Evolutionary conservation across 2,797 vertebrate species (phyloP), one percentile per base, ranked within the genome.

Genomic region (Poeciliopsis turneri): DNA sequence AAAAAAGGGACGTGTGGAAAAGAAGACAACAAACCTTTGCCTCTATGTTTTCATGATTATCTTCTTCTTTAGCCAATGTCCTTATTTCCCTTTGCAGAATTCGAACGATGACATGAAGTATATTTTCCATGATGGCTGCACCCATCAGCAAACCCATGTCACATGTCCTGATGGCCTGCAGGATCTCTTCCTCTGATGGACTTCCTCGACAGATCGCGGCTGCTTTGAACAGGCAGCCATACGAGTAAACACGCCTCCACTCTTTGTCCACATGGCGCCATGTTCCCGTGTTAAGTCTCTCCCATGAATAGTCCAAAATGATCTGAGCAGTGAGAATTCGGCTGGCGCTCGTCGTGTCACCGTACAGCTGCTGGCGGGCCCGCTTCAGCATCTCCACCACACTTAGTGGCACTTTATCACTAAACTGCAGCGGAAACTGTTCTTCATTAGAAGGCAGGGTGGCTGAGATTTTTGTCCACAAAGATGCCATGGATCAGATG

Each of bases 71-170:
- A 6, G 72, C 36, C 1, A 82, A 84, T 72, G 85, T 89, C 43
- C 74, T 78, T 1, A 94, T 80, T 81, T 95, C 92, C 0, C 11
- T 70, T 86, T 97, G 96, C 75, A 98, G 93, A 73, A 96, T 57
- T 3, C 23, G 43, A 1, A 96, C 92, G 0, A 97, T 51, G 49
- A 86, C 93, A 77, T 95, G 91, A 51, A 98, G 93, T 73, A 96
- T 74, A 81, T 97, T 83, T 4, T 93, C 96, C 84, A 97, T 87
- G 86, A 98, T 91, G 82, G 96, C 91, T 0, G 96, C 95, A 1
- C 97, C 97, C 96, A 98, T 97, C 41, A 98, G 93, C 75, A 98
- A 92, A 49, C 96, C 96, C 97, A 98, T 94, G 92, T 98, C 97
- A 75, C 97, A 98, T 30, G 92, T 95, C 75, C 84, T 92, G 55